Evolutionary conservation across 92 coral and sea anemone species (phyloP), one percentile per base, ranked within the genome.

Genomic region (Palythoa grandiflora): DNA sequence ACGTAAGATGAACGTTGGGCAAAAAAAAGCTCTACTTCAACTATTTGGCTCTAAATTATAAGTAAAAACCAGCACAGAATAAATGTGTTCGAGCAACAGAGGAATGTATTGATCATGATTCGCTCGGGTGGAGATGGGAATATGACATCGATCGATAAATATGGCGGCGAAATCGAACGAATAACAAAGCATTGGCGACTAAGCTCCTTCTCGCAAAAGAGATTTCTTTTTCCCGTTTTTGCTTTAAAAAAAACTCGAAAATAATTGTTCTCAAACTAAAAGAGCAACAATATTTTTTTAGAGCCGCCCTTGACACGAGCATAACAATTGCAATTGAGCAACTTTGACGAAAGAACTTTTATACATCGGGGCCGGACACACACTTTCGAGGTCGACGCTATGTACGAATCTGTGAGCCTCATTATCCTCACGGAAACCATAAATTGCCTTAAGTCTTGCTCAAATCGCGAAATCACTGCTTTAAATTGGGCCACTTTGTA

Each of bases 81-180:
- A 81, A 3, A 47, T 44, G 75, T 66, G 74, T 66, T 65, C 38
- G 57, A 81, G 66, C 86, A 63, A 81, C 86, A 81, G 74, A 81
- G 86, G 86, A 81, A 81, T 81, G 59, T 66, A 39, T 9, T 28
- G 61, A 40, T 54, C 61, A 66, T 11, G 76, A 47, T 71, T 81
- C 75, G 75, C 53, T 39, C 48, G 59, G 61, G 61, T 81, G 75
- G 28, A 65, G 20, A 66, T 81, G 71, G 55, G 55, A 78, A 55
- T 78, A 78, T 78, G 83, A 78, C 83, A 66, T 78, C 83, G 36
- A 44, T 44, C 50, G 6, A 79, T 65, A 61, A 81, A 65, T 7
- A 81, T 81, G 86, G 86, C 86, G 86, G 59, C 75, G 76, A 68
- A 81, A 66, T 65, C 59, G 74, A 81, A 66, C 86, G 51, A 66